A percentile compares a stretch with the other conserved stretches of the same genome.
Conservation (phyloP, 2,888 invertebrate species). For the Chymomyza caudatula region DNA sequence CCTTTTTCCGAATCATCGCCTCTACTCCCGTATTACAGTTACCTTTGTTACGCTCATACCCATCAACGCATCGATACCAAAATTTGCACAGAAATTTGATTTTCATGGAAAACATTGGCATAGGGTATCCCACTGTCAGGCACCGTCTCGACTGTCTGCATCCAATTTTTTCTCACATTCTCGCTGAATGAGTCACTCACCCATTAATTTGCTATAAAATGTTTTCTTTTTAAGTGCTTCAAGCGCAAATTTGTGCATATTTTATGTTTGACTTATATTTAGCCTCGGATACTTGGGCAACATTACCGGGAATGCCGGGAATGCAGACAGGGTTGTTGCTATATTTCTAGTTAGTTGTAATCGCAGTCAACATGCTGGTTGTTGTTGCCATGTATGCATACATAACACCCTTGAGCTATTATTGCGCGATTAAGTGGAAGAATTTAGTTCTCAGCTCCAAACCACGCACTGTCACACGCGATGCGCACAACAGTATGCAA, state of each 20-base stretch:
- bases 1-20: no score
- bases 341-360: conserved; percentile 29
- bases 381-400: conserved; percentile 18
- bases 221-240: neutral
- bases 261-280: neutral
- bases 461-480: conserved; percentile 34
- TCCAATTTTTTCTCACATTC: no score
- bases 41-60: no score
- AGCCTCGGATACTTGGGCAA: neutral
- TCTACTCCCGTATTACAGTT: no score
- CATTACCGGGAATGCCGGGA: neutral
- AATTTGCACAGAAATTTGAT: no score
- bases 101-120: no score
- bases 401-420: conserved; percentile 50
- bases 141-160: no score
- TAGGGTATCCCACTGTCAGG: no score
- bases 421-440: conserved; percentile 59
- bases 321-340: neutral
- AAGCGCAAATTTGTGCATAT: neutral
- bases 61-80: no score
- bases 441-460: conserved; percentile 34
- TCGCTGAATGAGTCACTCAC: no score
- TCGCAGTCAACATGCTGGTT: conserved; percentile 16
- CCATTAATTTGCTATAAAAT: neutral
- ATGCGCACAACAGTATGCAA: conserved; percentile 37